Evolutionary conservation across 2,113 vertebrate genomes (phyloP), one percentile per base, ranked within the genome.

Genomic region (Numida meleagris): DNA sequence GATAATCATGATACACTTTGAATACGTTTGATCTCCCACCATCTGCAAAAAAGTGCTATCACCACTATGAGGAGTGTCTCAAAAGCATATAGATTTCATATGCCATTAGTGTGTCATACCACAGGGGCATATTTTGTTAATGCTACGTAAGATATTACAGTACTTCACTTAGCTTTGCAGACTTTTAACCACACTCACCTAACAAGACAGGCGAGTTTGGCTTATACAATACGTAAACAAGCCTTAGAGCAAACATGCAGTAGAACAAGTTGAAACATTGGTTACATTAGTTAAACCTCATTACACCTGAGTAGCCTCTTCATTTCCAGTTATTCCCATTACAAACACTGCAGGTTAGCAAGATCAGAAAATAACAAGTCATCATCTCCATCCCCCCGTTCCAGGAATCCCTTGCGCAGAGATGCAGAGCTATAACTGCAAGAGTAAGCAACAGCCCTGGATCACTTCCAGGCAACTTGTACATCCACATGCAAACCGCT

Each of bases 171-270:
- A 95, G 88, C 96, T 93, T 86, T 89, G 82, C 94, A 97, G 85
- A 84, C 94, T 91, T 82, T 76, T 4, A 95, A 90, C 95, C 94
- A 91, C 96, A 96, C 97, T 96, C 65, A 95, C 95, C 96, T 27
- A 97, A 98, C 98, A 94, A 97, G 98, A 97, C 94, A 82, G 95
- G 96, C 98, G 9, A 97, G 98, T 98, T 96, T 97, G 95, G 95
- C 93, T 97, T 97, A 95, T 94, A 96, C 95, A 96, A 97, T 90
- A 97, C 72, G 66, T 92, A 96, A 98, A 97, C 97, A 97, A 95
- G 95, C 95, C 95, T 96, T 38, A 94, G 87, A 95, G 87, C 93
- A 89, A 94, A 95, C 97, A 94, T 76, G 86, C 74, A 93, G 92
- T 20, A 82, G 90, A 93, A 93, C 95, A 95, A 97, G 96, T 94